Base-by-base conservation (phyloP, 2,113 vertebrate species). In the Python bivittatus region DNA sequence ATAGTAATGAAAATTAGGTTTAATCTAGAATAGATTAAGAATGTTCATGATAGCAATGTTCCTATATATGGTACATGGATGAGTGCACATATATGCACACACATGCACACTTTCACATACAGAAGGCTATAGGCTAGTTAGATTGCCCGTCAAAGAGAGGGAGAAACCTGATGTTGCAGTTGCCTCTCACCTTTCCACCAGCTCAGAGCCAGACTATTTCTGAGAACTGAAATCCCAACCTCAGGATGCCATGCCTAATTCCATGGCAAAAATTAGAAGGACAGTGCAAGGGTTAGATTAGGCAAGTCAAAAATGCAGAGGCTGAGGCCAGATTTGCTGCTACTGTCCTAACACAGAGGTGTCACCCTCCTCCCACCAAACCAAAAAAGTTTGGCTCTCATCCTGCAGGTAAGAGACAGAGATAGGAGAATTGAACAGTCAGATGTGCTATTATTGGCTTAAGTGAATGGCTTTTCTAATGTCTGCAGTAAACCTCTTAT, bases 11-110 rank as follows among this genome's bases (percentile, higher is more conserved):
- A 87, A 93, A 93, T 25, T 27, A 52, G 44, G 15, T 84, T n/a
- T 91, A 86, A 84, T 56, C 61, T 3, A 84, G 5, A 61, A 95
- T 33, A 95, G 88, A 94, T 92, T 5, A 92, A 48, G 44, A 91
- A 91, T 68, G n/a, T 3, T 27, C 88, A 23, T 84, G 87, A 22
- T 48, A 13, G 25, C 57, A 42, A 13, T 86, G 88, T 91, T 91
- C 25, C 1, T 57, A 52, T 86, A 92, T 72, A 92, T 64, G 90
- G 12, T 61, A 93, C 42, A 27, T 60, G 56, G 3, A 10, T 6
- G 13, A 13, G 25, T 25, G 20, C 13, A 42, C 56, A 72, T n/a
- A 87, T 29, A 53, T 12, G 57, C 27, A 20, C 13, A 52, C 38
- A 22, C 84, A 48, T 48, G 8, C 22, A 85, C 11, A 85, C 10